Conservation (phyloP, 2,888 invertebrate genomes). For the Cataglyphis rosenhaueri region DNA sequence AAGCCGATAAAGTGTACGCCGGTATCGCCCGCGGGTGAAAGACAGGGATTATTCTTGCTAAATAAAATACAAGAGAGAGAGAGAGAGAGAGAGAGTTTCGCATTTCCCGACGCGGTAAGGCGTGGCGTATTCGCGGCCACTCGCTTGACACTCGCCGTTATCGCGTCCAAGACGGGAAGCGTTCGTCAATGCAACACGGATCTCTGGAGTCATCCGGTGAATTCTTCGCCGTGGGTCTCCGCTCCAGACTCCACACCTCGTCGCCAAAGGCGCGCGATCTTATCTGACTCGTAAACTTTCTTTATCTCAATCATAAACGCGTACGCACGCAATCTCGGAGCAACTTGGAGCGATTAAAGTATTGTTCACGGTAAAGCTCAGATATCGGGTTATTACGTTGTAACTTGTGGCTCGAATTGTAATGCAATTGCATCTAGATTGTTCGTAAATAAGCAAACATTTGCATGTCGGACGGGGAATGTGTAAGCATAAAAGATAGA, state of each 20-base stretch:
- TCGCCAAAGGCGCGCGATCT: constrained; percentile 37
- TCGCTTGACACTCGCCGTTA: constrained; percentile 5
- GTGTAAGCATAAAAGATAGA: background rate
- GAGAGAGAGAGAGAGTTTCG: background rate
- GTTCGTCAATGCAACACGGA: constrained; percentile 8
- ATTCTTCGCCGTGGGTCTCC: background rate
- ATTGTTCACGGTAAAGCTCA: background rate
- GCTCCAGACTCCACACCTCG: constrained; percentile 29
- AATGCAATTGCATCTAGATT: background rate
- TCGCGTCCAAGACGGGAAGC: background rate
- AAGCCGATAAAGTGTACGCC: background rate
- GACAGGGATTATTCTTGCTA: background rate
- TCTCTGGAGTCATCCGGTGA: constrained; percentile 13
- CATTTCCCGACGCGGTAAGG: background rate
- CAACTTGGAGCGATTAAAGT: constrained; percentile 31
- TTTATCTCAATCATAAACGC: constrained; percentile 59
- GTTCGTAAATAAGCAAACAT: background rate
- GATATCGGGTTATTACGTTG: background rate
- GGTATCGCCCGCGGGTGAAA: background rate
- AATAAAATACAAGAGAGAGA: background rate
- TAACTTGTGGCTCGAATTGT: background rate
- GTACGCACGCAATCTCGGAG: constrained; percentile 15
- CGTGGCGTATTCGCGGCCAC: background rate
- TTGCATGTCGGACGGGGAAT: background rate
- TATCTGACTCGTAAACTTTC: constrained; percentile 60